Evolutionary conservation across 2,888 invertebrate genomes (phyloP).

Genomic region (Cheilosia variabilis): DNA sequence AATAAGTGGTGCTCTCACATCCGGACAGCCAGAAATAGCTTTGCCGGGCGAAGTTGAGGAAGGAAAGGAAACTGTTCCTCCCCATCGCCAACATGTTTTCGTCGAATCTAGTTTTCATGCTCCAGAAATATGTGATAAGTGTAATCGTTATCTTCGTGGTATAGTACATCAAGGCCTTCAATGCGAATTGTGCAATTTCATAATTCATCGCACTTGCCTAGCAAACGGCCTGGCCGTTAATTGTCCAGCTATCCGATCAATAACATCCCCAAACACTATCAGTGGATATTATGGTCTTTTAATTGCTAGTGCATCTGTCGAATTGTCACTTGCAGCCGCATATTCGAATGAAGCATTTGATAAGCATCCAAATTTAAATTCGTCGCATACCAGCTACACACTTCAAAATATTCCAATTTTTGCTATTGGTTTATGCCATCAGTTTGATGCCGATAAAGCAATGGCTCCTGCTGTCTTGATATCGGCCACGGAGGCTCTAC

Average conservation of each 20-base stretch:
- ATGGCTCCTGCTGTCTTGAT: slow-evolving; percentile 87
- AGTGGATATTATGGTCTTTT: slow-evolving; percentile 56
- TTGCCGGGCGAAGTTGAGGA: slow-evolving; percentile 36
- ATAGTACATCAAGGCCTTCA: slow-evolving; percentile 89
- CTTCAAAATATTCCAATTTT: slow-evolving; percentile 84
- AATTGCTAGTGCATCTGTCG: not conserved
- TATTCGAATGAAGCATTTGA: slow-evolving; percentile 86
- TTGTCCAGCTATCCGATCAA: slow-evolving; percentile 76
- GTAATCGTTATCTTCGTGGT: slow-evolving; percentile 89
- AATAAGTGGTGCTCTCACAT: slow-evolving; percentile 79
- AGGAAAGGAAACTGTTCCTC: slow-evolving; percentile 12
- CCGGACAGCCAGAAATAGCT: slow-evolving; percentile 63
- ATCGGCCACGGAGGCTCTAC: slow-evolving; percentile 86
- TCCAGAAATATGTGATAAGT: slow-evolving; percentile 89
- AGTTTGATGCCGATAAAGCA: slow-evolving; percentile 85
- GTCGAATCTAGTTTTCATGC: slow-evolving; percentile 88
- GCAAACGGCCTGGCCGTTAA: slow-evolving; percentile 85
- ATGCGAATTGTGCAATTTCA: slow-evolving; percentile 89
- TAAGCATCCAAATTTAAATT: not conserved
- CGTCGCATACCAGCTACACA: slow-evolving; percentile 54
- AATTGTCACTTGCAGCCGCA: slow-evolving; percentile 85
- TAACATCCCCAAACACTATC: slow-evolving; percentile 77
- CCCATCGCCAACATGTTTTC: slow-evolving; percentile 82
- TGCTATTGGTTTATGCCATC: slow-evolving; percentile 87
- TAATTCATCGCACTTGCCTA: slow-evolving; percentile 89